phyloP scores from a whole-genome alignment of 1,140 invertebrate species.

The Neomicropteryx cornuta region DNA sequence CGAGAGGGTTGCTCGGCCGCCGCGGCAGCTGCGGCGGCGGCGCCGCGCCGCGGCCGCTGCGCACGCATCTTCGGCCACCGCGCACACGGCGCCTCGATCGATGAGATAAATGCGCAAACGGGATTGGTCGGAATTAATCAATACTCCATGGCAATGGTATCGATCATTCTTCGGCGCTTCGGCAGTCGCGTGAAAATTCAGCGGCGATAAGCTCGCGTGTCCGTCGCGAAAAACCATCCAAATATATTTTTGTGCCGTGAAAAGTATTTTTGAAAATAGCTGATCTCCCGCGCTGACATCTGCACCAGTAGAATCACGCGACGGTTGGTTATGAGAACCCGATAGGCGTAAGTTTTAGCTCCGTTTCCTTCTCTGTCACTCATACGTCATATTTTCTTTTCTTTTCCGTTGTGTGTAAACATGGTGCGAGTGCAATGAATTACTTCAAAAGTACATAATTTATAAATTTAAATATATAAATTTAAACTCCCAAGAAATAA shows the following conservation, averaged over 20 bases:
- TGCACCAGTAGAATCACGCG: background rate
- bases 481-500: too few species aligned
- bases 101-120: slow-evolving; percentile 19
- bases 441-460: too few species aligned
- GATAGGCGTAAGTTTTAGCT: too few species aligned
- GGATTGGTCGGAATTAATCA: slow-evolving; percentile 16
- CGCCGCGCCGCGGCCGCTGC: too few species aligned
- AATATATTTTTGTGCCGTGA: background rate
- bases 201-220: background rate
- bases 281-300: background rate
- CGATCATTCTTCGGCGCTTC: slow-evolving; percentile 9
- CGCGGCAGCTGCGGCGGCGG: too few species aligned
- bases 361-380: too few species aligned
- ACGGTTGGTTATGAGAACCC: background rate
- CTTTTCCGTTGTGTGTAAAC: too few species aligned
- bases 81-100: slow-evolving; percentile 13
- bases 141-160: slow-evolving; percentile 13
- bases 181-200: background rate
- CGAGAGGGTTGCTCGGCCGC: too few species aligned
- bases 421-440: too few species aligned
- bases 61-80: too few species aligned
- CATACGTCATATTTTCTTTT: too few species aligned
- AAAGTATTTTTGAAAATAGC: background rate
- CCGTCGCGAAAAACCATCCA: background rate
- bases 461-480: too few species aligned